A percentile compares a stretch with the other conserved stretches of the same genome.
These are phyloP conservation scores for Drosophila multiciliata DNA, from an alignment of 2,888 invertebrate species.

Conservation along the genomic window DNA sequence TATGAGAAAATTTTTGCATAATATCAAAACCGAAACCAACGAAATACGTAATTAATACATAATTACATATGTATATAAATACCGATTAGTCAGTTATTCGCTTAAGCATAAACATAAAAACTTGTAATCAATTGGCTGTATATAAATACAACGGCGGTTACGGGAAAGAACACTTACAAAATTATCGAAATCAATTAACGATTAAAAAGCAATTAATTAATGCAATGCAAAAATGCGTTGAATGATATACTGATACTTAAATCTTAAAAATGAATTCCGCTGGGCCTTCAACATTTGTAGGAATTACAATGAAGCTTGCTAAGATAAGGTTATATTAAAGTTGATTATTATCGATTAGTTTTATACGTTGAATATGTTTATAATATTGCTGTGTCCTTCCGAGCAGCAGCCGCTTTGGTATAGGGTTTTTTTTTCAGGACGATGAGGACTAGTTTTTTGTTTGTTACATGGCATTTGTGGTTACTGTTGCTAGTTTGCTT, in stretches of 20 bases:
- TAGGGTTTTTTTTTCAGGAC: constrained; percentile 32
- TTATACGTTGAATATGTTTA: constrained; percentile 69
- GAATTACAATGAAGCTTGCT: constrained; percentile 61
- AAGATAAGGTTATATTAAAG: constrained; percentile 67
- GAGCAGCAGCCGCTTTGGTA: constrained; percentile 77
- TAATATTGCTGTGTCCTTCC: constrained; percentile 68
- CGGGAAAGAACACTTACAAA: constrained; percentile 31
- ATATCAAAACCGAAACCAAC: constrained; percentile 73
- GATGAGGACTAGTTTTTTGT: constrained; percentile 66
- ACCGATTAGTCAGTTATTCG: constrained; percentile 46
- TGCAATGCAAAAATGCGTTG: constrained; percentile 50
- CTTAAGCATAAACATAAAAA: constrained; percentile 38
- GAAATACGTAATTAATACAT: constrained; percentile 54
- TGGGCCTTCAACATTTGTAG: constrained; percentile 46
- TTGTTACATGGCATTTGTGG: constrained; percentile 57
- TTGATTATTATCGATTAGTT: constrained; percentile 71
- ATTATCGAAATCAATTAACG: constrained; percentile 46
- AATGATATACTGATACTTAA: constrained; percentile 55
- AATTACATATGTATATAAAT: constrained; percentile 41
- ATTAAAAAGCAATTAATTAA: constrained; percentile 37
- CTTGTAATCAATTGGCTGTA: constrained; percentile 40
- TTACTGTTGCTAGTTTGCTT: constrained; percentile 78
- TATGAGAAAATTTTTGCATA: constrained; percentile 46
- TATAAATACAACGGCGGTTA: constrained; percentile 52
- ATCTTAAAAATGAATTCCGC: constrained; percentile 57